Conservation (phyloP, 2,797 vertebrate species). For the Adrianichthys oophorus region DNA sequence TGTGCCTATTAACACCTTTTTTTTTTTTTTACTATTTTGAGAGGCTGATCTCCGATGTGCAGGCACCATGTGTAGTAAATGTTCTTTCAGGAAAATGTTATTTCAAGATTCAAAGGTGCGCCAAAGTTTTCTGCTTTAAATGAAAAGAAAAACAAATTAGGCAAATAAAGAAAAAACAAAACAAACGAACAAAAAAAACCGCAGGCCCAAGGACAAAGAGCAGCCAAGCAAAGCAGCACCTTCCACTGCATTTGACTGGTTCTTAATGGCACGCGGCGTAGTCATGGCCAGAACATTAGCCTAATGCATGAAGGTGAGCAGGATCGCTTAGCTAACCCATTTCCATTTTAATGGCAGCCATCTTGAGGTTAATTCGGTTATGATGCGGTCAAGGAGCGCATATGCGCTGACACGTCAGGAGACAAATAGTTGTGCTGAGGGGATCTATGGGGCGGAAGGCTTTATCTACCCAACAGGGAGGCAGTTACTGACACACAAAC, state of each 20-base stretch:
- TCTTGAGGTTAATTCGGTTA: conserved; percentile 76
- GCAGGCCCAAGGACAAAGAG: conserved; percentile 17
- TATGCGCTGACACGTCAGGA: conserved; percentile 65
- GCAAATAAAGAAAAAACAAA: too few species aligned
- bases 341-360: conserved; percentile 76
- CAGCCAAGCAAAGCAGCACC: conserved; percentile 36
- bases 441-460: conserved; percentile 64
- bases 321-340: conserved; percentile 70
- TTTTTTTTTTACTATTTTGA: too few species aligned
- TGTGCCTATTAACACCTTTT: too few species aligned
- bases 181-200: conserved; percentile 31
- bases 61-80: too few species aligned
- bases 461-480: conserved; percentile 65
- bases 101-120: too few species aligned
- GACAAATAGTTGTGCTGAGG: conserved; percentile 65
- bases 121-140: too few species aligned
- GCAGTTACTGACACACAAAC: conserved; percentile 47
- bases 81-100: too few species aligned
- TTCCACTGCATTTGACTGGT: conserved; percentile 75
- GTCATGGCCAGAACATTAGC: conserved; percentile 63
- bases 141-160: conserved; percentile 30
- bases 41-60: too few species aligned
- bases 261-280: conserved; percentile 65
- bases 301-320: conserved; percentile 69
- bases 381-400: conserved; percentile 72